phyloP scores from a whole-genome alignment of 2,888 invertebrate genomes.

The Hydriomena furcata region DNA sequence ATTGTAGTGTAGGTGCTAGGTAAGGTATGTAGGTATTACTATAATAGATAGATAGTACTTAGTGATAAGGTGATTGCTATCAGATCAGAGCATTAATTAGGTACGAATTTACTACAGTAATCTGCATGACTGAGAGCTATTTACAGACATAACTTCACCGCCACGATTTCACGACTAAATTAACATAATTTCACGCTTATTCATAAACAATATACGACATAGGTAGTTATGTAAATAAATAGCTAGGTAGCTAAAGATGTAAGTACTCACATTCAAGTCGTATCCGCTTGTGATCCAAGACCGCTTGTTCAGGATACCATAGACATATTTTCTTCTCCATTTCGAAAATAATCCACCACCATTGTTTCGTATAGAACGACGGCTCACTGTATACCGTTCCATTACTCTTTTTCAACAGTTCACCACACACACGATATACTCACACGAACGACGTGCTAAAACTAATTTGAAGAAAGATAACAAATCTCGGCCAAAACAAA shows the following conservation, averaged over 20 bases:
- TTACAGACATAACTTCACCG: conserved; percentile 7
- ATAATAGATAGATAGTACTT: no score
- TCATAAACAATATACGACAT: not conserved
- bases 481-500: conserved; percentile 54
- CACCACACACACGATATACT: conserved; percentile 57
- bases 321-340: conserved; percentile 68
- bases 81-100: no score
- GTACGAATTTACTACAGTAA: not conserved
- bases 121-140: conserved; percentile 24
- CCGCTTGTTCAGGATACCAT: conserved; percentile 56
- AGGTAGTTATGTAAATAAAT: not conserved
- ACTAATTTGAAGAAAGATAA: conserved; percentile 64
- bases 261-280: conserved; percentile 68
- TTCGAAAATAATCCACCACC: conserved; percentile 65
- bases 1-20: no score
- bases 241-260: not conserved
- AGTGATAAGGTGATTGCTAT: no score
- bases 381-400: conserved; percentile 70
- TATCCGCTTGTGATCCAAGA: conserved; percentile 71
- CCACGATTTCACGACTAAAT: conserved; percentile 24
- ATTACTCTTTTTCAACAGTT: conserved; percentile 44
- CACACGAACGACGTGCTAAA: conserved; percentile 55
- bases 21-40: no score
- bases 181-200: conserved; percentile 22
- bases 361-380: conserved; percentile 67